Evolutionary conservation across 2,888 invertebrate genomes (phyloP), one percentile per base, ranked within the genome.

Genomic region (Campoplex capitator): DNA sequence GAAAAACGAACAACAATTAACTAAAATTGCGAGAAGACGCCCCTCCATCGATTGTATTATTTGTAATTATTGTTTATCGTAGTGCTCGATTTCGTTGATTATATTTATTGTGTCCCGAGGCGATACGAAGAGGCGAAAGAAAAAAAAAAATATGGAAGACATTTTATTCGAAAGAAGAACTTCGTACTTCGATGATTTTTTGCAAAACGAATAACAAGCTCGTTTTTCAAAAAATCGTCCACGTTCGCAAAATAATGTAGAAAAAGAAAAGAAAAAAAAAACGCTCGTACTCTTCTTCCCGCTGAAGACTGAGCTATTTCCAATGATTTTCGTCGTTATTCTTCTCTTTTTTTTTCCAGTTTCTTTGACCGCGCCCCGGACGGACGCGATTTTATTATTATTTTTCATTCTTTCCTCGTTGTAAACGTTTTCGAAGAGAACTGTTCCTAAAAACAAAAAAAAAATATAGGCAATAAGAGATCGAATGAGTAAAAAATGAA

Each of bases 391-490:
- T 73, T 83, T 83, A 58, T 58, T 75, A 68, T 75, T 79, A 68
- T 79, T 62, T 88, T 51, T 88, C 65, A 76, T 88, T 88, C 75
- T 83, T 86, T 90, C 88, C 86, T 91, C 90, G 93, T 92, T 93
- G 91, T 89, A 92, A 92, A 91, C 91, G 91, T 92, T 92, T 92
- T 92, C 91, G 91, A 93, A 93, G 93, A 93, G 92, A 93, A 94
- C 93, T 94, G 94, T 94, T 94, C 94, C 94, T 94, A 94, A 94
- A 92, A 84, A 86, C 83, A 67, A 70, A 73, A 48, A 58, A 58
- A 76, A 79, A 88, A 92, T 92, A 85, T 94, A 94, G 94, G 94
- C 94, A 94, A 94, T 94, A 94, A 94, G 94, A 94, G 94, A 82
- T 89, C 67, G 88, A 68, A 71, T 77, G 83, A 71, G 54, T 62